Evolutionary conservation across 2,888 invertebrate genomes (phyloP), one percentile per base, ranked within the genome.

Genomic region (Saturnia japonica): DNA sequence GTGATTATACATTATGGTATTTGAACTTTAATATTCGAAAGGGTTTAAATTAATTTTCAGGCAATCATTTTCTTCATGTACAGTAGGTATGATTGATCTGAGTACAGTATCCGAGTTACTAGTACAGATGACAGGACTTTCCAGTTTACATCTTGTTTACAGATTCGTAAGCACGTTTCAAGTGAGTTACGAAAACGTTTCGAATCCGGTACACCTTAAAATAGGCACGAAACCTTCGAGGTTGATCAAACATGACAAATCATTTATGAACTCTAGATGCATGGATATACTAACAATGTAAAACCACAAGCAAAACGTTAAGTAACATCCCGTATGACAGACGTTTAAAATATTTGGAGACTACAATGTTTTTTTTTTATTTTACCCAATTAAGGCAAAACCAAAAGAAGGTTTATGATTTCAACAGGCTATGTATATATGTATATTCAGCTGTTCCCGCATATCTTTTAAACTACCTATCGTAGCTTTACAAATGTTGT

Each of bases 201-300:
- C 16, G 40, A 19, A 40, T 64, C 64, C 64, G 64, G 64, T 40
- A 40, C 19, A 40, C 40, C 14, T 28, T 60, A 60, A 60, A 60
- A 60, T 60, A 60, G 57, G 4, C 64, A 64, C n/a, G n/a, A 64
- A 64, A 64, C 64, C 64, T 64, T 64, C 64, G n/a, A 40, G n/a
- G 11, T 62, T 40, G 19, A 9, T 40, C 40, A 64, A 64, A 64
- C 40, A 64, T n/a, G 64, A 64, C 64, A 64, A 64, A 62, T 64
- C 19, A n/a, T 40, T 19, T 40, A n/a, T 64, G 1, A 40, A 64
- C 64, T 40, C 19, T 64, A 40, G 9, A 28, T 54, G n/a, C 22
- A 22, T 54, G 11, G 54, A 0, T 54, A 22, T n/a, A 60, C 57
- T 12, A 12, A 60, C 25, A 60, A 28, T 54, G 22, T 60, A 60